Evolutionary conservation across 2,888 invertebrate genomes (phyloP).

Genomic region (Heliconius erato): DNA sequence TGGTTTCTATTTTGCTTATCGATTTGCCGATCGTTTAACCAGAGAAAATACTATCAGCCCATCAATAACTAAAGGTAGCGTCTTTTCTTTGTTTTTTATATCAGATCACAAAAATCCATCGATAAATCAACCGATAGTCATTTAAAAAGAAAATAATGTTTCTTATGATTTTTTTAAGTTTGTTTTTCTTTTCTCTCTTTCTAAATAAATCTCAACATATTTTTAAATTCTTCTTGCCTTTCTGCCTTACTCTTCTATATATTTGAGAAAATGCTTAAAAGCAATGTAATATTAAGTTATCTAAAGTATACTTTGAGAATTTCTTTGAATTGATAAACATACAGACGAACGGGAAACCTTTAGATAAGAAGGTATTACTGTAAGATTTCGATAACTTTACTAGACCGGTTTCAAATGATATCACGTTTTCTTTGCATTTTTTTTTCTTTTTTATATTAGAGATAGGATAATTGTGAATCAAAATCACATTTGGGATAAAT

Average conservation of each 20-base stretch:
- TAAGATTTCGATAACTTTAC: not conserved
- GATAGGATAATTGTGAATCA: not conserved
- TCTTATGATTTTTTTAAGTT: no score
- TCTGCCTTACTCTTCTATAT: not conserved
- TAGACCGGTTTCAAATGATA: not conserved
- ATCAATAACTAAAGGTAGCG: not conserved
- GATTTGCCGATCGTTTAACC: no score
- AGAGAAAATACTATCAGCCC: not conserved
- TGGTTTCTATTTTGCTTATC: no score
- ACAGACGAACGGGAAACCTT: not conserved
- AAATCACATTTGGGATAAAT: not conserved
- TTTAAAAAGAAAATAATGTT: not conserved
- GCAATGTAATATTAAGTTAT: not conserved
- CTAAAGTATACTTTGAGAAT: not conserved
- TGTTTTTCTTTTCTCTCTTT: no score
- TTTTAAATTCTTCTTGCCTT: no score
- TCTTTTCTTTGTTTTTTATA: not conserved
- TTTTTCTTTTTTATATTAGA: not conserved
- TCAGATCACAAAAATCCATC: not conserved
- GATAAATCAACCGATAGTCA: not conserved
- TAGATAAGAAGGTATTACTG: not conserved
- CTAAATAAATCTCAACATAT: no score
- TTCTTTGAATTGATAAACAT: not conserved
- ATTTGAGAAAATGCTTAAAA: not conserved
- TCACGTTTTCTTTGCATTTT: not conserved